A percentile compares a stretch with the other conserved stretches of the same genome.
These are phyloP conservation scores for Girardinus metallicus DNA, from an alignment of 2,797 vertebrate genomes.

Conservation along the genomic window DNA sequence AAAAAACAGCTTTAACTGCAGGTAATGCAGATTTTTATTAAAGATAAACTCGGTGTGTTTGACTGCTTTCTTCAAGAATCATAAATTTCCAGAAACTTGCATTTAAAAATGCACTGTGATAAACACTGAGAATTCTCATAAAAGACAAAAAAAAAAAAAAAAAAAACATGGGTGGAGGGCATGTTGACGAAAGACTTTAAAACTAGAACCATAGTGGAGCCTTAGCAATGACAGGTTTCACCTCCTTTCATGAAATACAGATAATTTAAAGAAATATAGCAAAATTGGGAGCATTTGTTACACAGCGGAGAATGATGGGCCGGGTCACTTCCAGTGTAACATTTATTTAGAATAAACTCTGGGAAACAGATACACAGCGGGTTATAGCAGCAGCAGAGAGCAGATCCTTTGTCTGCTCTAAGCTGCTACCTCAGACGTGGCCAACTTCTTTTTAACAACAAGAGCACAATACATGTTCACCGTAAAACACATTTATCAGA, in stretches of 20 bases:
- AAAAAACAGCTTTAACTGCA: background rate
- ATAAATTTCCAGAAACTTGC: constrained; percentile 73
- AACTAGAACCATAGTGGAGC: background rate
- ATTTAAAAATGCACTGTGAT: constrained; percentile 70
- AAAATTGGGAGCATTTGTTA: background rate
- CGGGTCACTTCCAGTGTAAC: too few relatives aligned
- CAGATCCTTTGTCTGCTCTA: too few relatives aligned
- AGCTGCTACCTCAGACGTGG: too few relatives aligned
- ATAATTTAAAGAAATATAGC: background rate
- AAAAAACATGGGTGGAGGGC: constrained; percentile 69
- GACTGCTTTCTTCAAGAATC: constrained; percentile 27
- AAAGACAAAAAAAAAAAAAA: constrained; percentile 68
- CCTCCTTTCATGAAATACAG: background rate
- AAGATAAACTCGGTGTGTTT: constrained; percentile 19
- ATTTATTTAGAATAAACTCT: too few relatives aligned
- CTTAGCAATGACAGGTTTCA: background rate
- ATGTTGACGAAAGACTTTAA: constrained; percentile 28
- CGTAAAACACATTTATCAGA: too few relatives aligned
- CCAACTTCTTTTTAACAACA: too few relatives aligned
- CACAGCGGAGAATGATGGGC: too few relatives aligned
- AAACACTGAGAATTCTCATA: constrained; percentile 72
- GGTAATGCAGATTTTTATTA: constrained; percentile 32
- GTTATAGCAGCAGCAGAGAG: too few relatives aligned
- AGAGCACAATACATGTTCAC: too few relatives aligned
- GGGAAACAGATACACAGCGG: too few relatives aligned